These are phyloP conservation scores for Champsocephalus esox DNA, from an alignment of 2,797 vertebrate genomes.

Conservation along the genomic window DNA sequence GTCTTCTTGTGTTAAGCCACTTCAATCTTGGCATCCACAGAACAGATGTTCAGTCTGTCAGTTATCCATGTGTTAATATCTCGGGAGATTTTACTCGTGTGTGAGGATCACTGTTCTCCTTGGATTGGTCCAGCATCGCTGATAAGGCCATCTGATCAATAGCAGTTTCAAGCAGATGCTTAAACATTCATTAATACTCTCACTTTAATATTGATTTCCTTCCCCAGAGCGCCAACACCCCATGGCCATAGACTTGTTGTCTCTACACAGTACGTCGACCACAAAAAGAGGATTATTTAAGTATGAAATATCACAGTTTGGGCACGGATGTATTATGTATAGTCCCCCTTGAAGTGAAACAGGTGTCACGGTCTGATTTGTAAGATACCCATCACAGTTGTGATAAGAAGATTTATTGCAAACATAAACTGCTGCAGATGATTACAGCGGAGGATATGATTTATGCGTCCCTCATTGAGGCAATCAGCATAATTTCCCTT, in stretches of 20 bases:
- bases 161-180: slow-evolving; percentile 63
- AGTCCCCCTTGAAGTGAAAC: slow-evolving; percentile 51
- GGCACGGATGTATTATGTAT: slow-evolving; percentile 48
- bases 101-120: slow-evolving; percentile 56
- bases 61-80: slow-evolving; percentile 57
- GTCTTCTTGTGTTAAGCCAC: slow-evolving; percentile 13
- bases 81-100: slow-evolving; percentile 38
- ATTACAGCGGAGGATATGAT: slow-evolving; percentile 75
- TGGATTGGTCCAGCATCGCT: slow-evolving; percentile 43
- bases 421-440: slow-evolving; percentile 74
- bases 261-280: slow-evolving; percentile 54
- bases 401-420: slow-evolving; percentile 76
- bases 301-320: slow-evolving; percentile 69
- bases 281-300: slow-evolving; percentile 71
- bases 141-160: slow-evolving; percentile 70
- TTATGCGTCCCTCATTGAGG: slow-evolving; percentile 77
- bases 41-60: slow-evolving; percentile 52
- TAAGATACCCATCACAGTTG: slow-evolving; percentile 59
- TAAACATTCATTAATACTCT: slow-evolving; percentile 79
- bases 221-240: slow-evolving; percentile 46
- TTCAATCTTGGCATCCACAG: slow-evolving; percentile 23
- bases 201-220: slow-evolving; percentile 68
- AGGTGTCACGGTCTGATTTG: slow-evolving; percentile 71
- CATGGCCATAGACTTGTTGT: slow-evolving; percentile 48
- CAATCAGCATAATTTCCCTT: slow-evolving; percentile 79